phyloP scores from a whole-genome alignment of 2,888 invertebrate species.

The Rhagophthalmus giganteus region DNA sequence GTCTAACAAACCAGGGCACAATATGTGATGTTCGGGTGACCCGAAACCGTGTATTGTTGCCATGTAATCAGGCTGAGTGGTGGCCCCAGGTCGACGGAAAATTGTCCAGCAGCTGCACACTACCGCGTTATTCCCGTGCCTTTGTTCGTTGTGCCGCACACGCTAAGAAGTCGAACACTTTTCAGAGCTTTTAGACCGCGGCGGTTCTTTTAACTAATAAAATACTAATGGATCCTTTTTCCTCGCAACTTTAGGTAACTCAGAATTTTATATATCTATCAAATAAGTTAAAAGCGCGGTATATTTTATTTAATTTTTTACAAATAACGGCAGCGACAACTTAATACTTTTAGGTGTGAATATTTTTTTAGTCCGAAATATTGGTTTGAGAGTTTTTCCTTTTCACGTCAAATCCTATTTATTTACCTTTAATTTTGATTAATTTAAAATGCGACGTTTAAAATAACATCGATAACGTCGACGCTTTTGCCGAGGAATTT shows the following conservation, averaged over 20 bases:
- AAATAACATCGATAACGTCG: constrained; percentile 12
- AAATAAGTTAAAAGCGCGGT: no score
- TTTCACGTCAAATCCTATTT: constrained; percentile 1
- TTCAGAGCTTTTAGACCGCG: constrained; percentile 20
- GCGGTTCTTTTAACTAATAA: constrained; percentile 23
- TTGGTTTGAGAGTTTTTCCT: constrained; percentile 1
- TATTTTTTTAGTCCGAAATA: no score
- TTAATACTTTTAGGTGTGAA: not conserved
- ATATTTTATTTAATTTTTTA: no score
- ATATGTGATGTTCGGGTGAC: constrained; percentile 43
- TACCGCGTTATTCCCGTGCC: constrained; percentile 13
- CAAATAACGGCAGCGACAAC: no score
- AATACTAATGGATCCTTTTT: constrained; percentile 21
- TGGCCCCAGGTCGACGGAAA: constrained; percentile 37
- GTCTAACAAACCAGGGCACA: constrained; percentile 23
- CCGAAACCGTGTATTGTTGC: constrained; percentile 43
- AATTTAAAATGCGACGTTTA: constrained; percentile 12
- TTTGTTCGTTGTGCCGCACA: constrained; percentile 17
- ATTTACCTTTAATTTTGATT: constrained; percentile 13
- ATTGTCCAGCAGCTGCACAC: constrained; percentile 21
- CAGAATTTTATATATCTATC: no score
- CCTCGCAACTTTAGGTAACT: no score
- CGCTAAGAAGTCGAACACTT: constrained; percentile 16
- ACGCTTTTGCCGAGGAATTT: no score
- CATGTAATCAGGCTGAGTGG: constrained; percentile 47